Evolutionary conservation across 2,888 invertebrate species (phyloP).

Genomic region (Eudemis profundana): DNA sequence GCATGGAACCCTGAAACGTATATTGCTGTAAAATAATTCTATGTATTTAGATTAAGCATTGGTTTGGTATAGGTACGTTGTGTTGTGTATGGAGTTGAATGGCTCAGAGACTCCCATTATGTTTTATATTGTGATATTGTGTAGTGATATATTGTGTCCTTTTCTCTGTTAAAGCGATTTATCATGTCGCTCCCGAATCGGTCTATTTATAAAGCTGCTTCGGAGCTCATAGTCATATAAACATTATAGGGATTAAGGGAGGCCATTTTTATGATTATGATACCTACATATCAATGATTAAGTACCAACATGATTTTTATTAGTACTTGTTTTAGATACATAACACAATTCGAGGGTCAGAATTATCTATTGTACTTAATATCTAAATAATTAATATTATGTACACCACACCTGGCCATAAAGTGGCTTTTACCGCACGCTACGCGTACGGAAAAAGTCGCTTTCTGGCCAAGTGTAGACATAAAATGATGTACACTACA

Average conservation of each 20-base stretch:
- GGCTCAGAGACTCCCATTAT: conserved; percentile 18
- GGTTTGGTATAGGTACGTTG: conserved; percentile 8
- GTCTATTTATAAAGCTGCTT: conserved; percentile 20
- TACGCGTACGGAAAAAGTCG: too few species aligned
- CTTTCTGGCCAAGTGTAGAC: too few species aligned
- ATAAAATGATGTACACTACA: too few species aligned
- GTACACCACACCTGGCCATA: too few species aligned
- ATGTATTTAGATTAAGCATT: conserved; percentile 24
- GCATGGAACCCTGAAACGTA: not conserved
- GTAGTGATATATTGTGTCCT: conserved; percentile 25
- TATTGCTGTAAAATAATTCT: conserved; percentile 1
- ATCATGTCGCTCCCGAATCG: conserved; percentile 33
- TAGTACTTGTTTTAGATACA: too few species aligned
- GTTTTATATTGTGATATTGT: conserved; percentile 25
- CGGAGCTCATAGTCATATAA: conserved; percentile 2
- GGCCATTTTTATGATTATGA: conserved; percentile 11
- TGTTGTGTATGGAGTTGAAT: conserved; percentile 8
- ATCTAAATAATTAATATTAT: too few species aligned
- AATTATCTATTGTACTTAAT: too few species aligned
- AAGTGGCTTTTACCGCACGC: too few species aligned
- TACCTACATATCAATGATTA: not conserved
- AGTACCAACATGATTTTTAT: not conserved
- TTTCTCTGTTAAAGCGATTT: conserved; percentile 26
- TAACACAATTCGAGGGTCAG: too few species aligned
- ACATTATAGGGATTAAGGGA: conserved; percentile 9